Evolutionary conservation across 2,888 invertebrate species (phyloP).

Genomic region (Endomychus coccineus): DNA sequence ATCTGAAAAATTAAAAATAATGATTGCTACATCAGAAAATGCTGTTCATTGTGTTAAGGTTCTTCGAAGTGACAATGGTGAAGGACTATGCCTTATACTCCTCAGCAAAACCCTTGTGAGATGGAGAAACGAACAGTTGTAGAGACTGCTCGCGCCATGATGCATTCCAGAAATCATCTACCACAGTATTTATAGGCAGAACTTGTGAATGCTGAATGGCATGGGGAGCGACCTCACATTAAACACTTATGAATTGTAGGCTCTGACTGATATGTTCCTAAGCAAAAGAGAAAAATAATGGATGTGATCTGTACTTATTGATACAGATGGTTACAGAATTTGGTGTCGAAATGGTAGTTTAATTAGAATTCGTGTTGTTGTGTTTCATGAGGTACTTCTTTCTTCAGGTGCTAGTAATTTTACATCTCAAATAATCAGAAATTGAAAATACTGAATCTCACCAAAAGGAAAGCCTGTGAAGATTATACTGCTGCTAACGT

Average conservation of each 20-base stretch:
- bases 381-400: too few relatives aligned
- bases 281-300: slow-evolving; percentile 20
- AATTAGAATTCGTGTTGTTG: too few relatives aligned
- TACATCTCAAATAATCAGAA: too few relatives aligned
- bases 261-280: slow-evolving; percentile 21
- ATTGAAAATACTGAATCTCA: too few relatives aligned
- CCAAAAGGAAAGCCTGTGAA: too few relatives aligned
- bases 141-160: slow-evolving; percentile 18
- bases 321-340: slow-evolving; percentile 20
- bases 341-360: slow-evolving; percentile 20
- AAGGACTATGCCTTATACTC: slow-evolving; percentile 1
- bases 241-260: slow-evolving; percentile 20
- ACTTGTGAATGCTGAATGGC: slow-evolving; percentile 19
- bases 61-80: slow-evolving; percentile 10
- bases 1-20: slow-evolving; percentile 8
- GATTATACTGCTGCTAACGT: too few relatives aligned
- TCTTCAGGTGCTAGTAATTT: too few relatives aligned
- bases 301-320: slow-evolving; percentile 21
- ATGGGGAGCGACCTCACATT: slow-evolving; percentile 11
- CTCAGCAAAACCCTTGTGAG: slow-evolving; percentile 6
- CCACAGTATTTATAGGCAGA: slow-evolving; percentile 16
- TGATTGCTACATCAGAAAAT: slow-evolving; percentile 15
- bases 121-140: slow-evolving; percentile 17
- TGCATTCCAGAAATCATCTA: slow-evolving; percentile 15
- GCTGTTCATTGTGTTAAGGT: slow-evolving; percentile 20